These are phyloP conservation scores for Drosophila anomelani DNA, from an alignment of 2,888 invertebrate species.

Conservation along the genomic window DNA sequence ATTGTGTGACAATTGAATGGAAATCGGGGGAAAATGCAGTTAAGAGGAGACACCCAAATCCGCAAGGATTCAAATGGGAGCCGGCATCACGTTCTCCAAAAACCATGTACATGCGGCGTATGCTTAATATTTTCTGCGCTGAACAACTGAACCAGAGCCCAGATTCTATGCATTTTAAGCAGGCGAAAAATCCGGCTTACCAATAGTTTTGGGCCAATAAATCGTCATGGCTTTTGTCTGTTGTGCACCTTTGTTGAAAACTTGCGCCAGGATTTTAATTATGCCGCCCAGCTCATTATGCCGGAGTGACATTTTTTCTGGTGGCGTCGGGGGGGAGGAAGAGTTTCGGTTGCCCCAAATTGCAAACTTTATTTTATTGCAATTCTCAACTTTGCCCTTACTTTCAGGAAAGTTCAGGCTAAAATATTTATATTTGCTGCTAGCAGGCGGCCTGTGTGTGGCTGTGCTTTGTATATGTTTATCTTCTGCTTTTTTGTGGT, in stretches of 20 bases:
- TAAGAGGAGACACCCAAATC: background rate
- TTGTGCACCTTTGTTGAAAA: constrained; percentile 64
- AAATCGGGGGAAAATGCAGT: constrained; percentile 12
- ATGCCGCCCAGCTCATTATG: constrained; percentile 68
- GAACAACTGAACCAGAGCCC: constrained; percentile 1
- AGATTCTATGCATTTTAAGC: constrained; percentile 40
- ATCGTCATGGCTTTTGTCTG: constrained; percentile 34
- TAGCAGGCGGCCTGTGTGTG: constrained; percentile 6
- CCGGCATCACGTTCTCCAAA: constrained; percentile 45
- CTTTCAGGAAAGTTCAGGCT: constrained; percentile 63
- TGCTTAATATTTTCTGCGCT: constrained; percentile 27
- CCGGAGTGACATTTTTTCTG: constrained; percentile 63
- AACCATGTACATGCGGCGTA: constrained; percentile 7
- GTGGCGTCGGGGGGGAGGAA: background rate
- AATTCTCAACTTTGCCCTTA: constrained; percentile 78
- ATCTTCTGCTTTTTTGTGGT: constrained; percentile 29
- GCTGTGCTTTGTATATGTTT: constrained; percentile 15
- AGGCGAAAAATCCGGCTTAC: background rate
- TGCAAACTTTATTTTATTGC: constrained; percentile 77
- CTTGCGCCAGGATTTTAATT: constrained; percentile 56
- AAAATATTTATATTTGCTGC: constrained; percentile 58
- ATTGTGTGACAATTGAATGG: constrained; percentile 47
- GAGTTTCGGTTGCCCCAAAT: constrained; percentile 29
- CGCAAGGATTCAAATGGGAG: background rate
- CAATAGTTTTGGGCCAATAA: constrained; percentile 23